Percentiles rank a stretch among this genome's conserved stretches.
These are phyloP conservation scores for Elephantulus edwardii DNA, from an alignment of 2,113 vertebrate species.

Conservation along the genomic window DNA sequence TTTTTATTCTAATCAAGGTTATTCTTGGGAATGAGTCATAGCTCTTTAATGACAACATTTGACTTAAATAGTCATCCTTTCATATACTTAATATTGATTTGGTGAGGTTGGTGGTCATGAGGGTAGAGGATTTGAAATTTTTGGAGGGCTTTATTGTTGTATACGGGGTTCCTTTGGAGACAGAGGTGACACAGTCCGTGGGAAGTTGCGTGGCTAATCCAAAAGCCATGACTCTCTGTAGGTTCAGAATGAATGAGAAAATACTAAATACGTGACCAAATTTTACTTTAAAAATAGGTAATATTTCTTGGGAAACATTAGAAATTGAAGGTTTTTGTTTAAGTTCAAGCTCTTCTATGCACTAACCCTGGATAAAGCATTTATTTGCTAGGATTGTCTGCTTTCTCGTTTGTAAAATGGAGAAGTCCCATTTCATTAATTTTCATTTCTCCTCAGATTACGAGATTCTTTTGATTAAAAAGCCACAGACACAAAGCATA, in stretches of 20 bases:
- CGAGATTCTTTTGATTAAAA: conserved; percentile 30
- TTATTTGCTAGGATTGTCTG: background rate
- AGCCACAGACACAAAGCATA: conserved; percentile 8
- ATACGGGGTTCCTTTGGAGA: too few species aligned
- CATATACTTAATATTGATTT: background rate
- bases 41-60: background rate
- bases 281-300: background rate
- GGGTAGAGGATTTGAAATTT: background rate
- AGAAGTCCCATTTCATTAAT: background rate
- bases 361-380: background rate
- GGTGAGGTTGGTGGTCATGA: background rate
- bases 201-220: too few species aligned
- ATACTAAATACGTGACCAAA: background rate
- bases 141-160: background rate
- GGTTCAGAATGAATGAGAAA: too few species aligned
- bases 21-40: conserved; percentile 15
- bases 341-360: background rate
- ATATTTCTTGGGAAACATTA: background rate
- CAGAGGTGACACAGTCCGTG: too few species aligned
- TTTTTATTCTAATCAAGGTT: conserved; percentile 9
- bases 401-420: conserved; percentile 45
- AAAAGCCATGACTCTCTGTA: too few species aligned
- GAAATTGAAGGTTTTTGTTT: background rate
- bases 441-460: background rate
- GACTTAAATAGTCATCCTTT: background rate